These are phyloP conservation scores for Nomada goodeniana DNA, from an alignment of 2,888 invertebrate genomes.

Conservation along the genomic window DNA sequence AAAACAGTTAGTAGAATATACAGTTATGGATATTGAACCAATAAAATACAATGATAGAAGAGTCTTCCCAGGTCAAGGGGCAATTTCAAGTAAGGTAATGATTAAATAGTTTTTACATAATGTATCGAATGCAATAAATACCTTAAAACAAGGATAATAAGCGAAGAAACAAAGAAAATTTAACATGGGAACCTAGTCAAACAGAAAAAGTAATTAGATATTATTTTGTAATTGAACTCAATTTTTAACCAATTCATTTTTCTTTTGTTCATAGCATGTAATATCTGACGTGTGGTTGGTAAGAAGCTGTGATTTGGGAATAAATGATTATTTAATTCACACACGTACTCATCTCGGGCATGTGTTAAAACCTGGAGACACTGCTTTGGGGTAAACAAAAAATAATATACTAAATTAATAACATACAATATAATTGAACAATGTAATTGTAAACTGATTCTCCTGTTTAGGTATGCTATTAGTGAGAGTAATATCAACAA, in stretches of 20 bases:
- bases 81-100: conserved; percentile 90
- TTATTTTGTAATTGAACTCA: background rate
- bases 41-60: conserved; percentile 91
- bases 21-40: conserved; percentile 97
- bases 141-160: background rate
- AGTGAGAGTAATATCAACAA: conserved; percentile 97
- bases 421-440: background rate
- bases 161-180: too few relatives aligned
- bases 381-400: conserved; percentile 92
- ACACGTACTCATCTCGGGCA: conserved; percentile 97
- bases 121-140: background rate
- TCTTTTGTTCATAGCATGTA: conserved; percentile 87
- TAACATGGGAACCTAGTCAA: too few relatives aligned
- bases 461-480: conserved; percentile 91
- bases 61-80: conserved; percentile 94
- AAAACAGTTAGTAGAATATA: conserved; percentile 95
- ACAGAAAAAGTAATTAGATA: background rate
- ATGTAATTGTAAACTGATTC: background rate
- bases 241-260: background rate
- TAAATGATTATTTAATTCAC: conserved; percentile 92
- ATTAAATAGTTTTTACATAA: background rate
- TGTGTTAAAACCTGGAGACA: conserved; percentile 96
- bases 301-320: conserved; percentile 93
- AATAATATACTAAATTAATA: background rate
- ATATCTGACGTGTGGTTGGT: conserved; percentile 98